These are phyloP conservation scores for Haemorhous mexicanus DNA, from an alignment of 2,113 vertebrate genomes.

Conservation along the genomic window DNA sequence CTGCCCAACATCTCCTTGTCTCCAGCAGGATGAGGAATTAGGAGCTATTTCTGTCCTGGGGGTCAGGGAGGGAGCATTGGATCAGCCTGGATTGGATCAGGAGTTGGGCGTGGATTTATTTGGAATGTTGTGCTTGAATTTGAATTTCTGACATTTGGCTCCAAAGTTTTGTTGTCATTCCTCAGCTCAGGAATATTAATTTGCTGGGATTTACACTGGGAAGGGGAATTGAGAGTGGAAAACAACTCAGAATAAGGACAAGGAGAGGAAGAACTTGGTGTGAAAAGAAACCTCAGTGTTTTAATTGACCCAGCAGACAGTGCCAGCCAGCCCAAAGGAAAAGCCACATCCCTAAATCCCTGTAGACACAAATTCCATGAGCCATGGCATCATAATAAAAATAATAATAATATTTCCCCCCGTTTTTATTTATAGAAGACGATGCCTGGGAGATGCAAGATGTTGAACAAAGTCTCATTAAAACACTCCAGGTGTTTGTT, in stretches of 20 bases:
- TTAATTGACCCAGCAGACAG: background rate
- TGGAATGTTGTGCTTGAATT: background rate
- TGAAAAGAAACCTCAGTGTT: background rate
- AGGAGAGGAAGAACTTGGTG: background rate
- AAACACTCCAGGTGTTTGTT: background rate
- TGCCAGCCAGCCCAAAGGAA: background rate
- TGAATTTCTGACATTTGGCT: background rate
- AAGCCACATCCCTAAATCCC: background rate
- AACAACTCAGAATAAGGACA: background rate
- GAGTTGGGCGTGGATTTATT: background rate
- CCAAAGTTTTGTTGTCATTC: background rate
- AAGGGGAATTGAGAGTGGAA: background rate
- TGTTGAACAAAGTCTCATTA: constrained; percentile 4
- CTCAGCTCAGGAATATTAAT: background rate
- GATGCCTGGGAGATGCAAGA: background rate
- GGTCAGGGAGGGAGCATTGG: background rate
- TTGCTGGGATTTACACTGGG: background rate
- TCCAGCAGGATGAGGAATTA: background rate
- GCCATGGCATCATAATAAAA: background rate
- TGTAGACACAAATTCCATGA: constrained; percentile 5
- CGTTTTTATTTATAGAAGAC: constrained; percentile 5
- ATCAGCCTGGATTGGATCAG: background rate
- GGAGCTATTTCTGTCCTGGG: background rate
- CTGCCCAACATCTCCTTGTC: background rate
- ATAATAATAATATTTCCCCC: background rate